A percentile compares a stretch with the other conserved stretches of the same genome.
Conservation (phyloP, 2,797 vertebrate genomes). For the Cichlasoma orientale region DNA sequence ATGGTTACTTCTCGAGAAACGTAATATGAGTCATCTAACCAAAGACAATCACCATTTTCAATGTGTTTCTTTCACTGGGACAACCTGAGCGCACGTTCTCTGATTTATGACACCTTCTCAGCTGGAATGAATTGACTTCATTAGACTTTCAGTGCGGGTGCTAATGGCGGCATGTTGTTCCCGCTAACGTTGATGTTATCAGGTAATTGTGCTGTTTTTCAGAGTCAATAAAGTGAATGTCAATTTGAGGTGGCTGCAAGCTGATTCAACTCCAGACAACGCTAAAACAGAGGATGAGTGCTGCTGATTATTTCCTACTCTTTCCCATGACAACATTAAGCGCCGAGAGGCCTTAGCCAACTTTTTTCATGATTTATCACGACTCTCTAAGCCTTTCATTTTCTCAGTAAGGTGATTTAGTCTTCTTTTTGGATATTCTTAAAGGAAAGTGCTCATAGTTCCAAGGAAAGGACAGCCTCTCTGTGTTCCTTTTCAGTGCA, state of each 20-base stretch:
- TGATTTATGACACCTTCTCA: background rate
- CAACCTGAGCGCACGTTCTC: background rate
- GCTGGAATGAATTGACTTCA: slow-evolving; percentile 17
- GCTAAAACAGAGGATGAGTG: background rate
- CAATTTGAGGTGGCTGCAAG: background rate
- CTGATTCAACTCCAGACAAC: background rate
- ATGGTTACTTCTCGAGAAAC: background rate
- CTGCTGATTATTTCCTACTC: background rate
- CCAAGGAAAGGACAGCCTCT: background rate
- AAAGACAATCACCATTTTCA: background rate
- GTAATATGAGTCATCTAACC: background rate
- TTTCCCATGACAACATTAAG: slow-evolving; percentile 1
- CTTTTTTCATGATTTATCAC: background rate
- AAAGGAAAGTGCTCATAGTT: background rate
- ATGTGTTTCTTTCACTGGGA: background rate
- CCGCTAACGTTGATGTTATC: slow-evolving; percentile 16
- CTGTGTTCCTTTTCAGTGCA: slow-evolving; percentile 3
- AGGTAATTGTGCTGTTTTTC: slow-evolving; percentile 20
- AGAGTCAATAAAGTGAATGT: slow-evolving; percentile 33
- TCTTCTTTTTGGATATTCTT: background rate
- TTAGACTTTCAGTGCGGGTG: slow-evolving; percentile 16
- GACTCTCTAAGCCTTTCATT: background rate
- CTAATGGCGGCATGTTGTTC: slow-evolving; percentile 1
- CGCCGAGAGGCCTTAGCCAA: background rate
- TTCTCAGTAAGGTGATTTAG: background rate